Evolutionary conservation across 2,113 vertebrate species (phyloP), one percentile per base, ranked within the genome.

Genomic region (Myrmecobius fasciatus): DNA sequence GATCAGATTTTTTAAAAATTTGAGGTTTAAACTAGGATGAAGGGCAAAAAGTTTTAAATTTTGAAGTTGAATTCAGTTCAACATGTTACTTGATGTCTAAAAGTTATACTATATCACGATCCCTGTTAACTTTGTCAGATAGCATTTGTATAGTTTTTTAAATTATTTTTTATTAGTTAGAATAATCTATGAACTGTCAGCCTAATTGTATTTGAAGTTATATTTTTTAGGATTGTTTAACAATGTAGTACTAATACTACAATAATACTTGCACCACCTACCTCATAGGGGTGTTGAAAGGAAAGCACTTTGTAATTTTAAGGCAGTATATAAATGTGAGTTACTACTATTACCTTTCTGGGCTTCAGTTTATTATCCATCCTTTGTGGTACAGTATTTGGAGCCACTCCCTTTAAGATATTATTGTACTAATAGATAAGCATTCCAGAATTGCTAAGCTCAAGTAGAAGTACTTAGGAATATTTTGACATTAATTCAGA

Each of bases 131-230:
- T 48, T 93, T 83, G 31, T n/a, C 31, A 56, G 25, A 91, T 90
- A 52, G 8, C 52, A 54, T 90, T 91, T 93, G 28, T 47, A 28
- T 91, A 24, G n/a, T 95, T 7, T 88, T 88, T 96, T 43, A n/a
- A 43, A 43, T 83, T 52, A 83, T 25, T 6, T 49, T 91, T 90
- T 94, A 92, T 54, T 43, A 67, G 56, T 91, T 90, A 91, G 10
- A 91, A 24, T 92, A 60, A 95, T 95, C 22, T 3, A 22, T 89
- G n/a, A 25, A 14, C 36, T 94, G 91, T 25, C 17, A 49, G 88
- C 56, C 89, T 89, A 54, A 48, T 56, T 93, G 36, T 20, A 24
- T 92, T 60, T 47, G 31, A 43, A 47, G 0, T 43, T 53, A 43
- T 31, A 91, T 43, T 89, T 75, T 89, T 95, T 28, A 46, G 20